Evolutionary conservation across 1,140 invertebrate genomes (phyloP).

Genomic region (Caenorhabditis briggsae): DNA sequence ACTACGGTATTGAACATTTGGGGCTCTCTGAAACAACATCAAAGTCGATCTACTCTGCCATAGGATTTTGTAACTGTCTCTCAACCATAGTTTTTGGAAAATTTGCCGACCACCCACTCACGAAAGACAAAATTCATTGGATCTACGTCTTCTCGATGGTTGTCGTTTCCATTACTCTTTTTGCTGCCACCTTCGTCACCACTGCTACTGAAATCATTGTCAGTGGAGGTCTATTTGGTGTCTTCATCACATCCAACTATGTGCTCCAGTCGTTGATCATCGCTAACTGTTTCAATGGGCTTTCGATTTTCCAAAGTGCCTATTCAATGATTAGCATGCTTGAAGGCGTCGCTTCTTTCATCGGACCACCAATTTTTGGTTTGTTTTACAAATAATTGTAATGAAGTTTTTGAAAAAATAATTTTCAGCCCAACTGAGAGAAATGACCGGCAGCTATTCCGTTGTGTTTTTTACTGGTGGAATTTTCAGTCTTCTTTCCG

Average conservation of each 20-base stretch:
- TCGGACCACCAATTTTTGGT: conserved; percentile 56
- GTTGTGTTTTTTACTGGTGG: not conserved
- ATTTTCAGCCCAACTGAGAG: conserved; percentile 13
- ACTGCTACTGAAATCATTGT: not conserved
- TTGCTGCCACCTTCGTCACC: not conserved
- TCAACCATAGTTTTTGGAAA: conserved; percentile 1
- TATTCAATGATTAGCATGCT: conserved; percentile 31
- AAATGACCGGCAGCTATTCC: not conserved
- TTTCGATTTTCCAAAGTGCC: conserved; percentile 2
- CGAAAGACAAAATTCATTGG: not conserved
- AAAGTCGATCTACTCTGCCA: not conserved
- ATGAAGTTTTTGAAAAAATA: not conserved
- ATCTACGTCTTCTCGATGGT: not conserved
- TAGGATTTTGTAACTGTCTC: not conserved
- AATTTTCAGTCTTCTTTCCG: not conserved
- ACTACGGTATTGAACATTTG: conserved; percentile 12
- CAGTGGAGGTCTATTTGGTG: conserved; percentile 4
- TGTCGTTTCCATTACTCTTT: not conserved
- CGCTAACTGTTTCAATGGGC: not conserved
- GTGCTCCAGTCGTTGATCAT: conserved; percentile 21
- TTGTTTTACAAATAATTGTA: not conserved
- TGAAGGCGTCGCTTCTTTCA: conserved; percentile 39
- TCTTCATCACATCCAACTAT: conserved; percentile 50
- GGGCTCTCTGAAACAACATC: not conserved
- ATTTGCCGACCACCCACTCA: not conserved